Evolutionary conservation across 2,797 vertebrate genomes (phyloP).

Genomic region (Vipera latastei): DNA sequence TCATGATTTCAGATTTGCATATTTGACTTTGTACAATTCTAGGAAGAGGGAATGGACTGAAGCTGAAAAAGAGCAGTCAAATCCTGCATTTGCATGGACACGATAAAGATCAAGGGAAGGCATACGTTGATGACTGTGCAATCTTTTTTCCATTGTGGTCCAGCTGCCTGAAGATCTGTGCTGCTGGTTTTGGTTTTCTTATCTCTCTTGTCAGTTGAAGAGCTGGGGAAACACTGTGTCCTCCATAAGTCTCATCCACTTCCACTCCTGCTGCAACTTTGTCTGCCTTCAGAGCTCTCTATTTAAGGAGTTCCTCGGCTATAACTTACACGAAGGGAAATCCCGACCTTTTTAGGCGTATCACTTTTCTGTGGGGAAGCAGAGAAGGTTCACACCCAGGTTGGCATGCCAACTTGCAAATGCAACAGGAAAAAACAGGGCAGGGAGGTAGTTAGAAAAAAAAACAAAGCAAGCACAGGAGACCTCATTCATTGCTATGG

Average conservation of each 20-base stretch:
- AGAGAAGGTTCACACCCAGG: not conserved
- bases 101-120: not conserved
- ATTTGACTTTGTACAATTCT: not conserved
- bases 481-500: not conserved
- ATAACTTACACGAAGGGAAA: conserved; percentile 67
- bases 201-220: not conserved
- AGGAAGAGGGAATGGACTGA: not conserved
- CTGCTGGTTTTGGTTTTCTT: conserved; percentile 22
- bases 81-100: conserved; percentile 26
- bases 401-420: not conserved
- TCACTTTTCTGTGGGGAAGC: not conserved
- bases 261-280: conserved; percentile 73
- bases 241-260: not conserved
- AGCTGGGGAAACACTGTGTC: conserved; percentile 64
- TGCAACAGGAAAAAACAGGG: not conserved
- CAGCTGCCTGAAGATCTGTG: not conserved
- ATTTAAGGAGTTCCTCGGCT: conserved; percentile 80
- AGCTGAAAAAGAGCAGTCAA: conserved; percentile 28
- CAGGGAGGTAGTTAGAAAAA: not conserved
- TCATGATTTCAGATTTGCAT: conserved; percentile 21
- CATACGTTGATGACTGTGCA: not conserved
- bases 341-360: conserved; percentile 53
- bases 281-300: conserved; percentile 73
- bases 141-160: not conserved
- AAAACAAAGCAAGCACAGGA: not conserved